phyloP scores from a whole-genome alignment of 2,113 vertebrate species.

The Eretmochelys imbricata region DNA sequence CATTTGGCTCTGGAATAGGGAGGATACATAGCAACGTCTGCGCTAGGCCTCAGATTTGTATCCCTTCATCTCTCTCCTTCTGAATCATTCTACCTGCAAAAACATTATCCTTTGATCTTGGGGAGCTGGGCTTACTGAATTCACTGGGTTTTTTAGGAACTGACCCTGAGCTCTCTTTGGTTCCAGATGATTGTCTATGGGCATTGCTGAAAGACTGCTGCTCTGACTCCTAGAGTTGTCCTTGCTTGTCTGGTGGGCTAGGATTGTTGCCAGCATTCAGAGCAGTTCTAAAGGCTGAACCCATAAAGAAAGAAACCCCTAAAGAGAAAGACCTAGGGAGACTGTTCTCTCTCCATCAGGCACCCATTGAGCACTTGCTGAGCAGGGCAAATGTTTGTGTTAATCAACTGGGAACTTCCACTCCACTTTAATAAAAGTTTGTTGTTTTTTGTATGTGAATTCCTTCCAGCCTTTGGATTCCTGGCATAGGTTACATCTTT shows the following conservation, averaged over 20 bases:
- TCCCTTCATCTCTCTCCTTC: not conserved
- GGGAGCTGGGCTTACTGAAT: not conserved
- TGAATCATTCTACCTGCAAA: not conserved
- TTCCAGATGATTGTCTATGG: not conserved
- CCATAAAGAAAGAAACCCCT: fast-evolving
- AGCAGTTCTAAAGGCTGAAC: not conserved
- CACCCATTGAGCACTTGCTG: not conserved
- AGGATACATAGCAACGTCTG: not conserved
- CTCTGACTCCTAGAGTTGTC: not conserved
- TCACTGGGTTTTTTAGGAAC: not conserved
- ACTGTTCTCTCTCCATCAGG: fast-evolving
- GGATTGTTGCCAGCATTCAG: not conserved
- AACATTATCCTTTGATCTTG: not conserved
- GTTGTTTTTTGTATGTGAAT: not conserved
- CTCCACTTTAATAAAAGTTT: not conserved
- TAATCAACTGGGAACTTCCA: not conserved
- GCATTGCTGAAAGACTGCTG: not conserved
- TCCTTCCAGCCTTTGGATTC: not conserved
- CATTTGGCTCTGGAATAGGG: not conserved
- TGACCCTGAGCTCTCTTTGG: not conserved
- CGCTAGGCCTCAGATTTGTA: not conserved
- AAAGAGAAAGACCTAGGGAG: not conserved
- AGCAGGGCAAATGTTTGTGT: not conserved
- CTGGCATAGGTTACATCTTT: not conserved
- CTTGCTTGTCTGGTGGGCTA: not conserved